Evolutionary conservation across 2,888 invertebrate species (phyloP), one percentile per base, ranked within the genome.

Genomic region (Spodoptera littoralis): DNA sequence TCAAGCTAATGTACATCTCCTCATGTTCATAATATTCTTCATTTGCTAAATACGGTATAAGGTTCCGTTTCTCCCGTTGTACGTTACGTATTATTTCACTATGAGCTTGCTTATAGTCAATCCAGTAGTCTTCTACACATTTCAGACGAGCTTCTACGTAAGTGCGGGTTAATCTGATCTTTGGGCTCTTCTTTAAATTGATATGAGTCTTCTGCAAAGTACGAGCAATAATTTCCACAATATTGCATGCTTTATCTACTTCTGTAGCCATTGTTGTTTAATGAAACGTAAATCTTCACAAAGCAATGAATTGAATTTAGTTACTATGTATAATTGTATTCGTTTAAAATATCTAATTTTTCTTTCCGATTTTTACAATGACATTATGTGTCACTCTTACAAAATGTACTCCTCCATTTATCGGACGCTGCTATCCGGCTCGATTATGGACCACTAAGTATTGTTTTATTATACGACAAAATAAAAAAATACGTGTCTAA

Each of bases 121-220:
- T 13, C 46, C 22, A 55, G 11, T 55, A 55, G 4, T 55, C 55
- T 56, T 56, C 41, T 11, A 47, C 55, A 56, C 47, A 47, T 30
- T 18, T 18, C 18, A 18, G 18, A 18, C 18, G 18, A 18, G 18
- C 18, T 18, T 18, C 18, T 1, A 18, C 18, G 18, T 18, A 18
- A 24, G 41, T 47, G 45, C 36, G 36, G 4, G 49, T 22, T 49
- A 57, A 49, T 49, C 30, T 57, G 13, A 27, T n/a, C 12, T 57
- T 57, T 6, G 47, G 56, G 13, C 24, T 24, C 48, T 56, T 56
- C 48, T 57, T 57, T 48, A 57, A 18, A 18, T 48, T 57, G 9
- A 3, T 57, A 9, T 57, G 57, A 0, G 56, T 56, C 56, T 56
- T 56, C 47, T 48, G 47, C n/a, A 56, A 56, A 24, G 41, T 42